phyloP scores from a whole-genome alignment of 2,113 vertebrate genomes.

The Marmota flaviventris region DNA sequence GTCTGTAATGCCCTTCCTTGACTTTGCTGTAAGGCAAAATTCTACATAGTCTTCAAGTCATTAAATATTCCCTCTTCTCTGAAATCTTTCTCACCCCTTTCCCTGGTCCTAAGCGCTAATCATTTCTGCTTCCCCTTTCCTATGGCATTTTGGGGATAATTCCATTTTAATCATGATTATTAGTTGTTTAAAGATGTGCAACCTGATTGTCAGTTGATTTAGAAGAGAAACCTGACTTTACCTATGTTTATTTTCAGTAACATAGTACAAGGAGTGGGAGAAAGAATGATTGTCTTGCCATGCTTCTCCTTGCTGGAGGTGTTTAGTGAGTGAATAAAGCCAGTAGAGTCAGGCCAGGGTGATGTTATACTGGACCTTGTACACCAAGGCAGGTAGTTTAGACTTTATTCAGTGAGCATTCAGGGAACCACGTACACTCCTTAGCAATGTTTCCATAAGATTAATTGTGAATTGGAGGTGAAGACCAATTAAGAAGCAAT shows the following conservation, averaged over 20 bases:
- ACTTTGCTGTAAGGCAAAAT: background rate
- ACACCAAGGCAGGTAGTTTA: background rate
- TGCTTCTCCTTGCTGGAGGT: background rate
- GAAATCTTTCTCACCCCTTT: background rate
- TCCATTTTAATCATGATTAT: background rate
- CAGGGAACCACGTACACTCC: background rate
- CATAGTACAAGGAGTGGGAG: background rate
- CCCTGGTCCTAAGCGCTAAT: background rate
- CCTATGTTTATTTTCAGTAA: background rate
- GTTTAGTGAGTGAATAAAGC: background rate
- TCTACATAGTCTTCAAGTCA: background rate
- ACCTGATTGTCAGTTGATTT: background rate
- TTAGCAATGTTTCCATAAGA: background rate
- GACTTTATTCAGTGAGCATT: background rate
- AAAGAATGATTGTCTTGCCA: background rate
- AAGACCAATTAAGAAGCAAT: slow-evolving; percentile 46
- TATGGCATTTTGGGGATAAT: background rate
- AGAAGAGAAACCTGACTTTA: background rate
- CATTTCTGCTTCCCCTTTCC: background rate
- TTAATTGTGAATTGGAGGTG: background rate
- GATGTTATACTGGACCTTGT: background rate
- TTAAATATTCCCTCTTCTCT: background rate
- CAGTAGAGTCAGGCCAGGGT: background rate
- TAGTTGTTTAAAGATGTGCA: background rate
- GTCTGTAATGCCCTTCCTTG: background rate